These are phyloP conservation scores for Philonicus albiceps DNA, from an alignment of 2,888 invertebrate species.

Conservation along the genomic window DNA sequence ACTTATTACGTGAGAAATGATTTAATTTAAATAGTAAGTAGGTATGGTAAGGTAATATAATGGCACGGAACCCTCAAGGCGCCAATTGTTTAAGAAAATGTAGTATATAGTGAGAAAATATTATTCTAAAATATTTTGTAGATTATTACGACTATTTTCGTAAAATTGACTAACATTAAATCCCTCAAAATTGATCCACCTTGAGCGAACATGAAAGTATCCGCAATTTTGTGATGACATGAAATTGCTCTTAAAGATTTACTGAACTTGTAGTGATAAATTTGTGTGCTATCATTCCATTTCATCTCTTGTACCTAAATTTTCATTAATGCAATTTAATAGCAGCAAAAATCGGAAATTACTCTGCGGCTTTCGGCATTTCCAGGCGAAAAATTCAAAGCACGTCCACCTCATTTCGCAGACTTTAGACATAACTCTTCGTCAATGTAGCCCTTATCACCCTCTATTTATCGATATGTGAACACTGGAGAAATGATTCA, in stretches of 20 bases:
- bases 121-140: not conserved
- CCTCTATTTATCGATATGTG: constrained; percentile 31
- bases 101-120: no score
- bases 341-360: constrained; percentile 7
- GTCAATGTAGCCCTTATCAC: constrained; percentile 15
- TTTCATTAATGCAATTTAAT: not conserved
- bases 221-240: not conserved
- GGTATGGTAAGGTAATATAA: no score
- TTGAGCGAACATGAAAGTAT: not conserved
- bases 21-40: no score
- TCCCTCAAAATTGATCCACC: not conserved
- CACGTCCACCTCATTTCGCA: constrained; percentile 13
- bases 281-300: not conserved
- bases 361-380: not conserved
- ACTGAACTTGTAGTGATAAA: not conserved
- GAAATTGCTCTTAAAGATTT: not conserved
- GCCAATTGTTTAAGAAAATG: no score
- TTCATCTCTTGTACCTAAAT: not conserved
- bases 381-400: not conserved
- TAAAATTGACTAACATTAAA: not conserved
- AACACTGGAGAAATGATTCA: not conserved
- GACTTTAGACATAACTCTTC: not conserved
- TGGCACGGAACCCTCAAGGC: no score
- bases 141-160: not conserved
- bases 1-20: no score